Base-by-base conservation (phyloP, 1,140 invertebrate species). In the Platyura marginata region DNA sequence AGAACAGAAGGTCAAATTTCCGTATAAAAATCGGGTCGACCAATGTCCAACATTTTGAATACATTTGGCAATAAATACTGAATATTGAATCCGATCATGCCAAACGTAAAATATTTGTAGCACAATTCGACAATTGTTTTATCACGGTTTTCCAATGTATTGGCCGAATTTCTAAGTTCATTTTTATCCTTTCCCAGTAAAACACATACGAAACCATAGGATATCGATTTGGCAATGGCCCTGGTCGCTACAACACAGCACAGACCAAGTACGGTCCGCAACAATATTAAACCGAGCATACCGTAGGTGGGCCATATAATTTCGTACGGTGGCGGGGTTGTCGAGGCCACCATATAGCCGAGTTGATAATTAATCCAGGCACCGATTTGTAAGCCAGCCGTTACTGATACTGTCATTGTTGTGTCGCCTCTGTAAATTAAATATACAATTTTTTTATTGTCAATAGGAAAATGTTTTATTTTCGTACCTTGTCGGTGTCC, bases 401-500 rank as follows among this genome's bases (percentile, higher is more conserved):
- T 77, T 6, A 86, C 79, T 19, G 78, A 80, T 36, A 91, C 63
- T 41, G 89, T 81, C 64, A 86, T 77, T 8, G 83, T 76, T 2
- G 87, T 89, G 58, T 93, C 88, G 21, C 84, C 83, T 56, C 87
- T 86, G 58, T 20, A 70, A 71, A n/a, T n/a, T n/a, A n/a, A 51
- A 48, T 43, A 49, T 44, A 22, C 3, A 20, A 39, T 10, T 20
- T 39, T 20, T 6, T 20, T 39, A n/a, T 39, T 9, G 37, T 6
- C 23, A 21, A n/a, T n/a, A 43, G 10, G n/a, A 22, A 25, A 33
- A 21, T 41, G 23, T 3, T 22, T 18, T 23, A 21, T 49, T 29
- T 45, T 54, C 46, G 58, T 69, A 77, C 80, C 79, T 78, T 20
- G 84, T 85, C 15, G 83, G 82, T 18, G 82, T 86, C 81, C 83